Percentiles rank a stretch among this genome's conserved stretches.
phyloP scores from a whole-genome alignment of 2,113 vertebrate species.

The Pachycephala philippinensis region DNA sequence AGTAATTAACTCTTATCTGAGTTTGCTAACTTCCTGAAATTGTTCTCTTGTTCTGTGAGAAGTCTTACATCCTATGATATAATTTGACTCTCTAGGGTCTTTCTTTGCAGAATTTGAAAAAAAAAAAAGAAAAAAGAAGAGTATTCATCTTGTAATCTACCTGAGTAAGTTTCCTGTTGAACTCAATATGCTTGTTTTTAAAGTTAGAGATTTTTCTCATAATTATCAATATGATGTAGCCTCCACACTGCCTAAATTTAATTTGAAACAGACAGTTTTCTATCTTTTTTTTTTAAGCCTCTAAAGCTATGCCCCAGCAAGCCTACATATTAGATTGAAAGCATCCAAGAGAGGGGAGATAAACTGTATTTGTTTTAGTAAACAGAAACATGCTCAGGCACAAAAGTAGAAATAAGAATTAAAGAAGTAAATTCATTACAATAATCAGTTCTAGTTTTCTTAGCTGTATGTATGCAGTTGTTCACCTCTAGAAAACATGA shows the following conservation, averaged over 20 bases:
- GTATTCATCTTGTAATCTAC: neutral
- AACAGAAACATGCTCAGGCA: slow-evolving; percentile 47
- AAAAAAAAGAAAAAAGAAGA: neutral
- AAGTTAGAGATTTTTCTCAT: neutral
- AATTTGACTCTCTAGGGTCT: neutral
- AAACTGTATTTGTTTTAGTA: slow-evolving; percentile 36
- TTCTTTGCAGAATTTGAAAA: neutral
- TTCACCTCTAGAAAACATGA: neutral
- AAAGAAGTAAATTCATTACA: neutral
- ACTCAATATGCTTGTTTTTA: neutral
- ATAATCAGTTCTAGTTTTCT: neutral
- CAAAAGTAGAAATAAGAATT: neutral
- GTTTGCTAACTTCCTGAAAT: slow-evolving; percentile 45
- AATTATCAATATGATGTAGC: neutral
- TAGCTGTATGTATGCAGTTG: neutral
- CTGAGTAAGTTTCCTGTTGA: neutral
- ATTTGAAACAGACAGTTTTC: neutral
- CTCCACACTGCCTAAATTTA: neutral
- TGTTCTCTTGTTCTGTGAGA: slow-evolving; percentile 41
- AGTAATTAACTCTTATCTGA: slow-evolving; percentile 51
- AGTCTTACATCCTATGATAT: slow-evolving; percentile 16
- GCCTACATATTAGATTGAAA: neutral
- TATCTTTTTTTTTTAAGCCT: neutral
- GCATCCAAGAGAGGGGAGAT: neutral
- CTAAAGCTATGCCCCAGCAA: neutral